A percentile compares a stretch with the other conserved stretches of the same genome.
phyloP scores from a whole-genome alignment of 53 echinoderm and acorn worm species.

The Apostichopus leukothele region DNA sequence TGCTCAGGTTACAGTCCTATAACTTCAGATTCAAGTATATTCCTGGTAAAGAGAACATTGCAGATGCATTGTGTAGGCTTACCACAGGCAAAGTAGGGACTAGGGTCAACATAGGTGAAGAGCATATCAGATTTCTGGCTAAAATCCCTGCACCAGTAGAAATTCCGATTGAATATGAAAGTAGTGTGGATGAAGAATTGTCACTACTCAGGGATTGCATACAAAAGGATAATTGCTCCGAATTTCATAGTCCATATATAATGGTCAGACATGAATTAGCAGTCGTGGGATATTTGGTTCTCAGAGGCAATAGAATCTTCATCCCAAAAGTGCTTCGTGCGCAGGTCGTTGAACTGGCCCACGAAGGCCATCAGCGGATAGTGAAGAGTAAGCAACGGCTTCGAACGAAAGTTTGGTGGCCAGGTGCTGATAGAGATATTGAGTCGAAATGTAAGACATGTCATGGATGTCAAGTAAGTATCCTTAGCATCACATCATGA shows the following conservation, averaged over 20 bases:
- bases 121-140: constrained; percentile 34
- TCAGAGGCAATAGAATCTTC: constrained; percentile 47
- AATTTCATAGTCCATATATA: not conserved
- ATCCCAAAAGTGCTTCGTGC: constrained; percentile 50
- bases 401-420: constrained; percentile 69
- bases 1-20: not conserved
- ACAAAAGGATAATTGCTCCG: not conserved
- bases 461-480: constrained; percentile 56
- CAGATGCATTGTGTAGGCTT: constrained; percentile 42
- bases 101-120: constrained; percentile 23
- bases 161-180: not conserved
- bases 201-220: constrained; percentile 6
- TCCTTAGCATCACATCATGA: constrained; percentile 42
- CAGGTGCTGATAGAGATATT: not conserved
- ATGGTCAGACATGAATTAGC: constrained; percentile 40
- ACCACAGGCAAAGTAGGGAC: not conserved
- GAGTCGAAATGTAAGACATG: no score
- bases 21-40: not conserved
- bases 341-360: constrained; percentile 16
- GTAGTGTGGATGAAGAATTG: not conserved
- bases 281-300: constrained; percentile 27
- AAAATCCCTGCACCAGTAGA: constrained; percentile 9
- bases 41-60: constrained; percentile 41
- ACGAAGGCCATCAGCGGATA: constrained; percentile 59
- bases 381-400: constrained; percentile 62